Percentiles rank a stretch among this genome's conserved stretches.
Conservation (phyloP, 1,140 invertebrate genomes). For the Argopecten irradians region DNA sequence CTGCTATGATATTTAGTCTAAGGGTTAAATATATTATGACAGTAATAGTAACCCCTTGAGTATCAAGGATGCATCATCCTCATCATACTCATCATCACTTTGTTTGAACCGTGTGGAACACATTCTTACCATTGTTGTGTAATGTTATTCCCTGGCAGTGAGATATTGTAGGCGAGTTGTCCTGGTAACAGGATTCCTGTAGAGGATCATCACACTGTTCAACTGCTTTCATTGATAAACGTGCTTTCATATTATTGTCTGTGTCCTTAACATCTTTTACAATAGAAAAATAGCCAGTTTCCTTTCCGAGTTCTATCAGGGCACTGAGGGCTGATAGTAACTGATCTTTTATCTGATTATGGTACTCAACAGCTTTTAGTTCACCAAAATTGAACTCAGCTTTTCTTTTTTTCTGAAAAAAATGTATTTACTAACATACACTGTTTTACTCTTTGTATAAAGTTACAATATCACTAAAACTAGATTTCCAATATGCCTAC, state of each 20-base stretch:
- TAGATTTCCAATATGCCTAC: too few species aligned
- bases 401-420: slow-evolving; percentile 56
- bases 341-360: slow-evolving; percentile 45
- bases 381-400: slow-evolving; percentile 52
- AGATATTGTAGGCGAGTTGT: background rate
- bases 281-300: slow-evolving; percentile 33
- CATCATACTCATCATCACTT: too few species aligned
- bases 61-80: too few species aligned
- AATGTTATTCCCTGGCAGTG: background rate
- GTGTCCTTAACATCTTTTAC: background rate
- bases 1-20: too few species aligned
- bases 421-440: too few species aligned
- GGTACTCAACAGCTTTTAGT: slow-evolving; percentile 51
- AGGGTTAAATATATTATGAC: too few species aligned
- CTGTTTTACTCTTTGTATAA: too few species aligned
- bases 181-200: background rate
- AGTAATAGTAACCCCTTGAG: too few species aligned
- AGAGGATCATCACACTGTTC: background rate
- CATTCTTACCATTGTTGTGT: background rate
- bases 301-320: slow-evolving; percentile 29
- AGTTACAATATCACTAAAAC: too few species aligned
- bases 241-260: slow-evolving; percentile 36
- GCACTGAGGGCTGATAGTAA: slow-evolving; percentile 33
- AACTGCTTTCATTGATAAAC: background rate
- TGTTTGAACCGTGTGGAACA: too few species aligned